phyloP scores from a whole-genome alignment of 2,797 vertebrate species.

The Poeciliopsis gracilis region DNA sequence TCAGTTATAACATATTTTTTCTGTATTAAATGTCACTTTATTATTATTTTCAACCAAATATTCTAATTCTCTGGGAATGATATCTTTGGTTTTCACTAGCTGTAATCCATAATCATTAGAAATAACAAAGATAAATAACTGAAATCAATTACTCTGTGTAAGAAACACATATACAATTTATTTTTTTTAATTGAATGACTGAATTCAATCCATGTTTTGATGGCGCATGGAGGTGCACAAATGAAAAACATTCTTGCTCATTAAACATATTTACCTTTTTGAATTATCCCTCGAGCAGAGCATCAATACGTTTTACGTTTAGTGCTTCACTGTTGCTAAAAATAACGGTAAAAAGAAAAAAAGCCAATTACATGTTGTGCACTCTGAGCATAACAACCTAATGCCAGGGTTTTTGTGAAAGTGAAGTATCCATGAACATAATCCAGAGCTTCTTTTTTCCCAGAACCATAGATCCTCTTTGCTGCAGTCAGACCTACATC shows the following conservation, averaged over 20 bases:
- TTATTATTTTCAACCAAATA: neutral
- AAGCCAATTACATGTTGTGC: conserved; percentile 39
- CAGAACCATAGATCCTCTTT: conserved; percentile 33
- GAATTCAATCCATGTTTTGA: neutral
- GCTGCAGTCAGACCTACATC: conserved; percentile 56
- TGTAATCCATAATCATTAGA: neutral
- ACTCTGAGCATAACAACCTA: conserved; percentile 26
- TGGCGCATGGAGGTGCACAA: neutral
- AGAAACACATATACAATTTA: neutral
- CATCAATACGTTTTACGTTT: conserved; percentile 6
- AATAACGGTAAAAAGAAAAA: conserved; percentile 44
- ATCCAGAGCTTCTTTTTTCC: conserved; percentile 11
- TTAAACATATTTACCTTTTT: conserved; percentile 43
- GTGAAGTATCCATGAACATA: conserved; percentile 1
- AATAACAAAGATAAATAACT: neutral
- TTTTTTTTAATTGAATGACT: neutral
- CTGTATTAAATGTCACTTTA: neutral
- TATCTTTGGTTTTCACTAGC: neutral
- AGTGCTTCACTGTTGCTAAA: conserved; percentile 15
- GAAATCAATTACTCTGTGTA: neutral
- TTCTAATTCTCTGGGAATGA: neutral
- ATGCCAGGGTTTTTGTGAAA: conserved; percentile 34
- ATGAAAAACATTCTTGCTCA: neutral
- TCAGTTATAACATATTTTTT: neutral
- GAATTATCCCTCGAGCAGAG: conserved; percentile 26